phyloP scores from a whole-genome alignment of 1,140 invertebrate genomes.

The Caerostris darwini region DNA sequence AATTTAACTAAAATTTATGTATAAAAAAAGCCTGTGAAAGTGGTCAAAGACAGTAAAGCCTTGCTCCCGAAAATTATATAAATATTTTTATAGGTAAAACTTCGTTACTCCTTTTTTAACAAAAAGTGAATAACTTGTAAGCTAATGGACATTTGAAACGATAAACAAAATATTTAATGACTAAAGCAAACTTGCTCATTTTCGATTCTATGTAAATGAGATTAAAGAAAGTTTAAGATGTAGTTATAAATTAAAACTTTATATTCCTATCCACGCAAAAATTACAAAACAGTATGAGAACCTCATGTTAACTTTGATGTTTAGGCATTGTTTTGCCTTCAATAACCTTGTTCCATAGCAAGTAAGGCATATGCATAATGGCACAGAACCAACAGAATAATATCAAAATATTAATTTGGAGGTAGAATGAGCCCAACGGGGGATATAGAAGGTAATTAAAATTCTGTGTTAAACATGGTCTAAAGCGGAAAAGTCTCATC shows the following conservation, averaged over 20 bases:
- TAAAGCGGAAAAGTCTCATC: neutral
- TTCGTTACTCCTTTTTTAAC: too few species aligned
- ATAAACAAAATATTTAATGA: too few species aligned
- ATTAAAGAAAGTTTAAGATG: neutral
- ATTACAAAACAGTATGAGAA: neutral
- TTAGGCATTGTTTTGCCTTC: neutral
- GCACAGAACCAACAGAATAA: neutral
- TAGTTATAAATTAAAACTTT: too few species aligned
- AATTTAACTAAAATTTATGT: too few species aligned
- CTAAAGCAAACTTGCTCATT: neutral
- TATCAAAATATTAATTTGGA: conserved; percentile 24
- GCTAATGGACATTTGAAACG: too few species aligned
- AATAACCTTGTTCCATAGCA: neutral
- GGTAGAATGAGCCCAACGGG: neutral
- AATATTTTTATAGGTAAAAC: too few species aligned
- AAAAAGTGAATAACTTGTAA: too few species aligned
- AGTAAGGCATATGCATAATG: neutral
- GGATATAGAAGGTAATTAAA: conserved; percentile 7
- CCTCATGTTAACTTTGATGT: neutral
- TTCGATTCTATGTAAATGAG: neutral
- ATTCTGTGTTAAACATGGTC: conserved; percentile 25
- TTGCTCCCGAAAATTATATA: too few species aligned
- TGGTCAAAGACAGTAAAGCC: too few species aligned
- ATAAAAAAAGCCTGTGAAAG: too few species aligned
- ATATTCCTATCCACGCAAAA: neutral